These are phyloP conservation scores for Heterotilapia buettikoferi DNA, from an alignment of 2,113 vertebrate genomes.

Conservation along the genomic window DNA sequence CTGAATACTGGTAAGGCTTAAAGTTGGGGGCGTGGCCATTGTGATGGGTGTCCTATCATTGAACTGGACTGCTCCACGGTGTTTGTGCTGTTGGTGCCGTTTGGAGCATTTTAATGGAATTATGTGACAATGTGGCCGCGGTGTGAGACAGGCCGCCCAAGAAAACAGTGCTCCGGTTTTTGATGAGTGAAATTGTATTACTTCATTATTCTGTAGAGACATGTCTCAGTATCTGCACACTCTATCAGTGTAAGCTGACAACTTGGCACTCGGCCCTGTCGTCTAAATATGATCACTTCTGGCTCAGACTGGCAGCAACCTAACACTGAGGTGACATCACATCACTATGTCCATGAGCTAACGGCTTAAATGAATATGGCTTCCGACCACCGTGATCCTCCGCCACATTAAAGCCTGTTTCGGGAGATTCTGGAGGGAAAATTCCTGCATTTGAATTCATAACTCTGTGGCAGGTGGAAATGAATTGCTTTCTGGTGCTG, in stretches of 20 bases:
- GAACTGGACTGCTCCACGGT: background rate
- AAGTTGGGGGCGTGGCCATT: background rate
- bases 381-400: background rate
- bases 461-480: background rate
- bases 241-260: background rate
- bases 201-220: background rate
- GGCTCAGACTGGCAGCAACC: background rate
- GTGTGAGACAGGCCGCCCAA: background rate
- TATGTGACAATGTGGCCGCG: background rate
- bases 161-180: background rate
- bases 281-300: background rate
- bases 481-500: background rate
- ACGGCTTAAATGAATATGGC: background rate
- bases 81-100: background rate
- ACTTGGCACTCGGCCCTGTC: background rate
- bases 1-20: background rate
- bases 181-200: background rate
- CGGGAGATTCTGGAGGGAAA: background rate
- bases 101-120: background rate
- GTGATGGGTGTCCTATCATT: background rate
- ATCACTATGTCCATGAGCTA: accelerated
- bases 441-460: background rate
- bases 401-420: background rate
- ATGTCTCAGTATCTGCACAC: background rate
- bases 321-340: background rate